Evolutionary conservation across 2,113 vertebrate genomes (phyloP), one percentile per base, ranked within the genome.

Genomic region (Caranx melampygus): DNA sequence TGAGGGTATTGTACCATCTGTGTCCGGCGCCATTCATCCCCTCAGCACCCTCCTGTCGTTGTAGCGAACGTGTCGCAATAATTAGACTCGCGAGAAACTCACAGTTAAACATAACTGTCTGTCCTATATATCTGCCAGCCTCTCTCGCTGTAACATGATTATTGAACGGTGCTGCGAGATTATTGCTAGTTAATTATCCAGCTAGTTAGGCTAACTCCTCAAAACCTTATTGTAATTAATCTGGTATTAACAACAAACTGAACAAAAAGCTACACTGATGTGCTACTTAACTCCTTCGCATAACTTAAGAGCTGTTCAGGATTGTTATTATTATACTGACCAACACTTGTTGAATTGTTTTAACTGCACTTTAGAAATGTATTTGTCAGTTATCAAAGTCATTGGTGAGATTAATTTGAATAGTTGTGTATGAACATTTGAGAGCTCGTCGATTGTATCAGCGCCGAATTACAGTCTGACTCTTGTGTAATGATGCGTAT

Each of bases 21-120:
- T 3, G 12, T 2, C 35, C 20, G 55, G 63, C 58, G 70, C 40
- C 40, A 14, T 60, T 84, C 59, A 81, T 45, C 63, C 6, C 15
- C 40, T 66, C 10, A 69, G 13, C n/a, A 35, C 6, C 3, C 20
- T 20, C 1, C 1, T n/a, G 51, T 57, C 58, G 6, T 11, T 42
- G n/a, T 26, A 31, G 26, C 40, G 16, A 37, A 26, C 33, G 14
- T 4, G 34, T 11, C 34, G 51, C 9, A 12, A 7, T n/a, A 13
- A 13, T 16, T n/a, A 2, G 3, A 20, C 40, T 12, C 20, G 40
- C 21, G 1, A 11, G 3, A 34, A 35, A n/a, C 1, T 3, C 1
- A 4, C 9, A 26, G 0, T 44, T 26, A 51, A 6, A 26, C 10
- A 34, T 52, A 64, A 31, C 12, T 20, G 33, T 2, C 6, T 51